Percentiles rank a stretch among this genome's conserved stretches.
Conservation (phyloP, 2,888 invertebrate genomes). For the Thyatira batis region DNA sequence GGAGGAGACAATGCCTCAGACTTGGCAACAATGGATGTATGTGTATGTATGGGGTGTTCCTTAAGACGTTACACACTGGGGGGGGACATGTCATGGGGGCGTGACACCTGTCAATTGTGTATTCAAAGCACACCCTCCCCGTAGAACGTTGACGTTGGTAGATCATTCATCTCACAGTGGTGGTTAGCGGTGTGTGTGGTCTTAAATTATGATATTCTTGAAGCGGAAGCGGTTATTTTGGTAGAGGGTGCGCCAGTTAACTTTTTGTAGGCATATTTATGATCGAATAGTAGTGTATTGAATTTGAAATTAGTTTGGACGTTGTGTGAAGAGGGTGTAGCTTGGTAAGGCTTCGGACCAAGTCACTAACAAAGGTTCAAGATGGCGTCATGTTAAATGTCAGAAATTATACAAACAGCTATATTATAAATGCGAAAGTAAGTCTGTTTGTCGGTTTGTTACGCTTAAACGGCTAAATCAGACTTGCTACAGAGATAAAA, state of each 20-base stretch:
- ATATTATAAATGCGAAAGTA: too few relatives aligned
- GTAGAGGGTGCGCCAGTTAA: background rate
- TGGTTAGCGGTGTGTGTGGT: background rate
- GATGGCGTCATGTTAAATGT: too few relatives aligned
- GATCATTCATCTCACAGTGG: background rate
- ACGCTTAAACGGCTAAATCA: too few relatives aligned
- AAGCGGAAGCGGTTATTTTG: background rate
- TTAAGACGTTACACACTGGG: constrained; percentile 10
- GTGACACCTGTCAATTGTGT: constrained; percentile 25
- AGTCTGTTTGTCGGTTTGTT: too few relatives aligned
- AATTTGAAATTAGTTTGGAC: too few relatives aligned
- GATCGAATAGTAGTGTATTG: background rate
- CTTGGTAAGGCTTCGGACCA: too few relatives aligned
- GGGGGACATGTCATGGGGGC: constrained; percentile 14
- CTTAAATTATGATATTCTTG: background rate
- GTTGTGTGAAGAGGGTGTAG: too few relatives aligned
- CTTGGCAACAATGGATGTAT: too few relatives aligned
- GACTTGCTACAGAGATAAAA: too few relatives aligned
- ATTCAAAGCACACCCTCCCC: constrained; percentile 19
- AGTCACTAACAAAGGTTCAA: too few relatives aligned
- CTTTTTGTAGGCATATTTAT: background rate
- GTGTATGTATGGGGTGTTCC: constrained; percentile 4
- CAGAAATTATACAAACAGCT: too few relatives aligned
- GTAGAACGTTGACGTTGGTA: background rate
- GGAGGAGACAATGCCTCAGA: background rate